phyloP scores from a whole-genome alignment of 2,113 vertebrate species.

The Tauraco erythrolophus region DNA sequence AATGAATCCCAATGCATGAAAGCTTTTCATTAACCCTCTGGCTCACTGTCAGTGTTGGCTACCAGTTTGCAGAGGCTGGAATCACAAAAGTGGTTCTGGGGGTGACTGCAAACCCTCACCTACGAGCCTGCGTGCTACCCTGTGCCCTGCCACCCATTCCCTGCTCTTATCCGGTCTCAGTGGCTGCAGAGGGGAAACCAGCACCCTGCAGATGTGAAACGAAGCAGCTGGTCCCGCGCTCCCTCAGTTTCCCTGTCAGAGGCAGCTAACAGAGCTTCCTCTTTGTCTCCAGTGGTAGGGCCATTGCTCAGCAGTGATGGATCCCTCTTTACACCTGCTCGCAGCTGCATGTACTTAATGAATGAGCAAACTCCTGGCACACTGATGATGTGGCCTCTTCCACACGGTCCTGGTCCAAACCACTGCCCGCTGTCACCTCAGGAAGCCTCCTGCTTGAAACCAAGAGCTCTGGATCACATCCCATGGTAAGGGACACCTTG shows the following conservation, averaged over 20 bases:
- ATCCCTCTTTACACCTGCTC: not conserved
- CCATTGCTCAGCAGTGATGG: not conserved
- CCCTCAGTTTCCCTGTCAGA: not conserved
- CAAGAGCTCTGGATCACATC: not conserved
- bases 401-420: not conserved
- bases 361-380: not conserved
- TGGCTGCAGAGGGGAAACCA: not conserved
- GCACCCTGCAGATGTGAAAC: not conserved
- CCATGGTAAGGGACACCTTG: rapidly evolving
- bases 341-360: not conserved
- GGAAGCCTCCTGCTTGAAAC: not conserved
- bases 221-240: not conserved
- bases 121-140: not conserved
- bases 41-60: not conserved
- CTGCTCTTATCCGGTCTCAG: rapidly evolving
- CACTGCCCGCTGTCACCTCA: not conserved
- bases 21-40: not conserved
- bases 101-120: not conserved
- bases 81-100: not conserved
- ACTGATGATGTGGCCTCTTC: not conserved
- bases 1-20: not conserved
- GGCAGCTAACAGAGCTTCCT: not conserved
- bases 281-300: not conserved
- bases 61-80: not conserved
- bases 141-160: not conserved